Base-by-base conservation (phyloP, 2,797 vertebrate species). In the Anguilla marmorata region DNA sequence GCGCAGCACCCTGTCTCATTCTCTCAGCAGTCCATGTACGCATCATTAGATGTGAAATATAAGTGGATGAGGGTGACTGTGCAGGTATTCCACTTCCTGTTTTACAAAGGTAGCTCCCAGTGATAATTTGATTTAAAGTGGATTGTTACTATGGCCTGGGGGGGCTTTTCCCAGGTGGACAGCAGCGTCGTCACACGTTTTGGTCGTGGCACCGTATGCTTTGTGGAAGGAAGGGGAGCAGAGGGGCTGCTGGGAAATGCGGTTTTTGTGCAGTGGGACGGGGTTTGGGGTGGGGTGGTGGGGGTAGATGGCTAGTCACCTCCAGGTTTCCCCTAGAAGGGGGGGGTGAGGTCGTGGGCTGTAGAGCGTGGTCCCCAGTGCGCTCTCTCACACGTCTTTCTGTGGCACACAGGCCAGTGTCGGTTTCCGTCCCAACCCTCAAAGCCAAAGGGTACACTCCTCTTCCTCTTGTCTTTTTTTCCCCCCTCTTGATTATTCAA, bases 371-470 rank as follows among this genome's bases (percentile, higher is more conserved):
- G 88, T 95, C 91, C 92, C 91, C 90, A 91, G n/a, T 72, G 30
- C 91, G 66, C 89, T 92, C 93, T 92, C 93, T 91, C 89, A 91
- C 91, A 92, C 84, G 92, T 54, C 60, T 76, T 48, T 74, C 86
- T 56, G 84, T 84, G 89, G 89, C 91, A 93, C 89, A 93, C 87
- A 85, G 89, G 91, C 89, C 94, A 94, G 93, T 93, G 93, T 92
- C 94, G 45, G 3, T 82, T 82, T 96, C 95, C 87, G 90, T 92
- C 97, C 96, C 96, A 94, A 96, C 94, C 94, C 96, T 96, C 95
- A 96, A n/a, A 97, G 96, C 96, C 96, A 97, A 97, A 97, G 97
- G 97, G 96, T 96, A 95, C 93, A 95, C 93, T 94, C 96, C 94
- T 96, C 94, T 16, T 95, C 91, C 84, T 88, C 84, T 58, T 69